A percentile compares a stretch with the other conserved stretches of the same genome.
These are phyloP conservation scores for Eupleurogrammus muticus DNA, from an alignment of 2,797 vertebrate species.

Conservation along the genomic window DNA sequence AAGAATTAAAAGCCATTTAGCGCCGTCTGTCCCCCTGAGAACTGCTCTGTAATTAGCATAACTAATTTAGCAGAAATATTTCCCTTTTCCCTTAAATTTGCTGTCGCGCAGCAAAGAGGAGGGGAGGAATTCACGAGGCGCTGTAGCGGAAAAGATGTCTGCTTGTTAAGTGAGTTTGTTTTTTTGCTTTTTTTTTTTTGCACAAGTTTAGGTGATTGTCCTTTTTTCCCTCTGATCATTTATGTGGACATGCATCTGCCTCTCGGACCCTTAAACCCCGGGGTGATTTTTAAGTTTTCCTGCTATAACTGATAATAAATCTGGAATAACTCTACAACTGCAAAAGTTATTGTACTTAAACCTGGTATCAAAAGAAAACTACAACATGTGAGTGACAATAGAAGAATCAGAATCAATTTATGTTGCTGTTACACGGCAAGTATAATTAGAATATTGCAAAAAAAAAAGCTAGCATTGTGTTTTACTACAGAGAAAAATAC, in stretches of 20 bases:
- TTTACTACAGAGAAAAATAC: too few relatives aligned
- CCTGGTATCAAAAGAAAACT: too few relatives aligned
- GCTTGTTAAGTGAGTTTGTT: slow-evolving; percentile 62
- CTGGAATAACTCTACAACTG: too few relatives aligned
- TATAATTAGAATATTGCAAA: too few relatives aligned
- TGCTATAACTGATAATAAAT: too few relatives aligned
- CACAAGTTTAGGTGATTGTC: slow-evolving; percentile 24
- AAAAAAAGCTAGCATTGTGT: too few relatives aligned
- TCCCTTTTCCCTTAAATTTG: slow-evolving; percentile 80
- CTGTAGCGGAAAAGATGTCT: slow-evolving; percentile 77
- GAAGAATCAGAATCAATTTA: too few relatives aligned
- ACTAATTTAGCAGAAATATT: slow-evolving; percentile 89
- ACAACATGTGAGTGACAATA: too few relatives aligned
- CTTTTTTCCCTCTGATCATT: slow-evolving; percentile 14
- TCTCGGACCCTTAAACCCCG: slow-evolving; percentile 6
- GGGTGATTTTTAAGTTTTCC: too few relatives aligned
- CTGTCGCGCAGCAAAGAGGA: slow-evolving; percentile 46
- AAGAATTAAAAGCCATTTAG: slow-evolving; percentile 88
- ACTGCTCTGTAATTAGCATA: slow-evolving; percentile 85
- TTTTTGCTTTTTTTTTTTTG: background rate
- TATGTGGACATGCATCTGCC: slow-evolving; percentile 46
- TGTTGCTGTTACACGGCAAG: too few relatives aligned
- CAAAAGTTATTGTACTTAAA: too few relatives aligned
- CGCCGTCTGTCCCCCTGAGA: slow-evolving; percentile 77
- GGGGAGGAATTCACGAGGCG: slow-evolving; percentile 69